These are phyloP conservation scores for Apodemia hepburni DNA, from an alignment of 2,888 invertebrate species.

Conservation along the genomic window DNA sequence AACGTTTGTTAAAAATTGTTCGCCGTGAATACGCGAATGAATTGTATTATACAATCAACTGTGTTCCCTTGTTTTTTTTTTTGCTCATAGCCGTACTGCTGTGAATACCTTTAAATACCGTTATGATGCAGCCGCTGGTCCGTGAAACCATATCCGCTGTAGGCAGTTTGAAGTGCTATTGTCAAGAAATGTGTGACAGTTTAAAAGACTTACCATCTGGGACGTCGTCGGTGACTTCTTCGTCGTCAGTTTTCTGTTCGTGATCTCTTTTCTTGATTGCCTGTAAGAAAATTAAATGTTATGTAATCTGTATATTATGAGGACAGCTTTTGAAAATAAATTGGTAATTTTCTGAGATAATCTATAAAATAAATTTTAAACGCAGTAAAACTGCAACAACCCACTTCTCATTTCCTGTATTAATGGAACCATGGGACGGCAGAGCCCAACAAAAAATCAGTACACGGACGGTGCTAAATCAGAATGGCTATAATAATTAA, in stretches of 20 bases:
- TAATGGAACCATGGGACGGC: no score
- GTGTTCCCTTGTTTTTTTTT: slow-evolving; percentile 6
- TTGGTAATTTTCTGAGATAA: no score
- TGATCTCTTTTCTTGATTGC: slow-evolving; percentile 72
- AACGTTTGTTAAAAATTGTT: no score
- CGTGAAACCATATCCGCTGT: slow-evolving; percentile 21
- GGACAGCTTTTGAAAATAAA: not conserved
- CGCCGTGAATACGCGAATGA: not conserved
- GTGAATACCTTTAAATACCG: slow-evolving; percentile 15
- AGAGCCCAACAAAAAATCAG: no score
- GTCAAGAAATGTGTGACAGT: slow-evolving; percentile 18
- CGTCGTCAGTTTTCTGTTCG: slow-evolving; percentile 68
- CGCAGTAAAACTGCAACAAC: no score
- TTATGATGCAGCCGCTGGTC: slow-evolving; percentile 18
- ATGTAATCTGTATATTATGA: slow-evolving; percentile 15
- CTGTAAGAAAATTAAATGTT: slow-evolving; percentile 48
- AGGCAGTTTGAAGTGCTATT: not conserved
- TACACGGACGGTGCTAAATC: no score
- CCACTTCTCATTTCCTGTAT: no score
- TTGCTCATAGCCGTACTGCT: slow-evolving; percentile 4
- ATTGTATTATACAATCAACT: not conserved
- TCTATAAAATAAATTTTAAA: no score
- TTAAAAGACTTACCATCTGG: slow-evolving; percentile 59
- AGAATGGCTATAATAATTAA: no score
- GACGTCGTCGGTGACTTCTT: slow-evolving; percentile 56